Conservation (phyloP, 2,888 invertebrate species). For the Sclerodermus sp. region DNA sequence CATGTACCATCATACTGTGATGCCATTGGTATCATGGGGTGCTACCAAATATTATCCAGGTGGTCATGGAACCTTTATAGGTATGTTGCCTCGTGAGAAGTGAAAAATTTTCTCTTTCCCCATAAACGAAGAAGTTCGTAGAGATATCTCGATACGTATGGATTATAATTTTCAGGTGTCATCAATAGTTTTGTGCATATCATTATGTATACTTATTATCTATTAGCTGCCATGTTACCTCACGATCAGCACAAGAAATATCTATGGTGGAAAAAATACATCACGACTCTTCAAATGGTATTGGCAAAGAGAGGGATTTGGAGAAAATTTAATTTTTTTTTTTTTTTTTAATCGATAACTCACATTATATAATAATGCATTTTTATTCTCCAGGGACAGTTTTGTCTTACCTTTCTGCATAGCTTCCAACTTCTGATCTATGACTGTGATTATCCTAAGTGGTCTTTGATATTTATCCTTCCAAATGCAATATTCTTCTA, state of each 20-base stretch:
- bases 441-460: constrained; percentile 87
- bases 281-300: constrained; percentile 90
- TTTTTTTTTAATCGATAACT: background rate
- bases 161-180: constrained; percentile 60
- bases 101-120: background rate
- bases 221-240: constrained; percentile 87
- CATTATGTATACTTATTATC: constrained; percentile 91
- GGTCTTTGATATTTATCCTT: constrained; percentile 80
- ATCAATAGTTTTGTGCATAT: constrained; percentile 94
- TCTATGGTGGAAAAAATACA: constrained; percentile 92
- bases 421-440: constrained; percentile 81
- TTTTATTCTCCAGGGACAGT: constrained; percentile 73
- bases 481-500: constrained; percentile 93
- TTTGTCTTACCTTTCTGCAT: constrained; percentile 84
- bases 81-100: constrained; percentile 31
- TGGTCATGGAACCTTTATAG: constrained; percentile 88
- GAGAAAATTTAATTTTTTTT: background rate
- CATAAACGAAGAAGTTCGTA: background rate
- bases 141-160: too few relatives aligned
- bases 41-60: constrained; percentile 84
- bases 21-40: constrained; percentile 94
- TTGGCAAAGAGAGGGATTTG: constrained; percentile 2
- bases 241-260: constrained; percentile 81
- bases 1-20: constrained; percentile 91
- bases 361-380: background rate